These are phyloP conservation scores for Leptobrachium leishanense DNA, from an alignment of 2,113 vertebrate genomes.

Conservation along the genomic window DNA sequence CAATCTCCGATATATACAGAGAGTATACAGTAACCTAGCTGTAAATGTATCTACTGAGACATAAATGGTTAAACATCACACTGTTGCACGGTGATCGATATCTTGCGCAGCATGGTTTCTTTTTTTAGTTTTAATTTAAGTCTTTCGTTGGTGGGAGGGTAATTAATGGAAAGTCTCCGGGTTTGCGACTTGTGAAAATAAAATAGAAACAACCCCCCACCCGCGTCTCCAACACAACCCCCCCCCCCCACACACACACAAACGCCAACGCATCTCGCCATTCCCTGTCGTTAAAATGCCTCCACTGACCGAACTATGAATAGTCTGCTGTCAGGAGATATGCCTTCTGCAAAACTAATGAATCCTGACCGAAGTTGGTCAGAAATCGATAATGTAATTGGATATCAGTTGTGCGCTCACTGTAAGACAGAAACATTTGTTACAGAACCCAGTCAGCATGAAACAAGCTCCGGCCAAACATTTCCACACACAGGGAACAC, in stretches of 20 bases:
- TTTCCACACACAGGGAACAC: not conserved
- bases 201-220: not conserved
- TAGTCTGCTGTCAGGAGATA: constrained; percentile 30
- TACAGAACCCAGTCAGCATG: constrained; percentile 11
- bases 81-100: too few species aligned
- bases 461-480: not conserved
- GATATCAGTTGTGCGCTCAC: constrained; percentile 28
- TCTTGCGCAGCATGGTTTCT: too few species aligned
- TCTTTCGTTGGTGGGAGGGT: too few species aligned
- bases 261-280: not conserved
- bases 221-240: too few species aligned
- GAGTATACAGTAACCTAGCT: too few species aligned
- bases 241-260: not conserved
- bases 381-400: constrained; percentile 31
- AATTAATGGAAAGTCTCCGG: too few species aligned
- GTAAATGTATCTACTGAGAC: too few species aligned
- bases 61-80: too few species aligned
- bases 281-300: not conserved
- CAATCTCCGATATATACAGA: too few species aligned
- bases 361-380: constrained; percentile 31
- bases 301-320: constrained; percentile 4
- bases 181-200: too few species aligned
- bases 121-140: too few species aligned
- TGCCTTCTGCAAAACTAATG: constrained; percentile 27
- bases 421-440: constrained; percentile 31